phyloP scores from a whole-genome alignment of 1,140 invertebrate genomes.

The Ceratina calcarata region DNA sequence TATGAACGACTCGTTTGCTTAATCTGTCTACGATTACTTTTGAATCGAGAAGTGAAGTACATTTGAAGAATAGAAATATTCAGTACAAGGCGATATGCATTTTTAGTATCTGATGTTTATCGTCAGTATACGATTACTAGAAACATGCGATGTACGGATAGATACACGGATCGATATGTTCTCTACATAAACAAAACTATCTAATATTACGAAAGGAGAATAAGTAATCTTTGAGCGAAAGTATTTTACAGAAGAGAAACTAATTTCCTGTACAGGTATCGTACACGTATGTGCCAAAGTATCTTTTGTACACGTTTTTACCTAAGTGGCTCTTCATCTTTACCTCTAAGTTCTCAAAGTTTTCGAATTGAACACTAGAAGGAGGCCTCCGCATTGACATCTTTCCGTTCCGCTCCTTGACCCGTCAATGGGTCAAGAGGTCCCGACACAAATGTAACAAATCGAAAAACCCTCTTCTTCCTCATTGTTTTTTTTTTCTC shows the following conservation, averaged over 20 bases:
- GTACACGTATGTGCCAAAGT: neutral
- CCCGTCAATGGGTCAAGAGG: slow-evolving; percentile 39
- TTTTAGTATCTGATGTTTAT: neutral
- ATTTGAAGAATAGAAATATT: neutral
- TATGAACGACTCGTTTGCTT: neutral
- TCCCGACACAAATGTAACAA: slow-evolving; percentile 43
- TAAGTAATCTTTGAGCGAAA: no score
- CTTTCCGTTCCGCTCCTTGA: slow-evolving; percentile 32
- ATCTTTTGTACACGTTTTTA: neutral
- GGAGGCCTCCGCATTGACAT: slow-evolving; percentile 18
- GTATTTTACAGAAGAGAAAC: neutral
- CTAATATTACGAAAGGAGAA: no score
- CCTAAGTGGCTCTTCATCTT: neutral
- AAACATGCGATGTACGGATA: neutral
- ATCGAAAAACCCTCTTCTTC: slow-evolving; percentile 45
- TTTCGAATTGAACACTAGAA: neutral
- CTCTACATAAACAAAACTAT: neutral
- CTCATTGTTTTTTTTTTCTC: slow-evolving; percentile 26
- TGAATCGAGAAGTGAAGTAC: neutral
- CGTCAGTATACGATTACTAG: neutral
- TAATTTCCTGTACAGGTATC: neutral
- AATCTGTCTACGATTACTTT: neutral
- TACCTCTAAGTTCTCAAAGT: neutral
- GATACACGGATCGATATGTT: neutral
- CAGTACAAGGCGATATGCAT: neutral